Conservation (phyloP, 2,113 vertebrate species). For the Deroptyus accipitrinus region DNA sequence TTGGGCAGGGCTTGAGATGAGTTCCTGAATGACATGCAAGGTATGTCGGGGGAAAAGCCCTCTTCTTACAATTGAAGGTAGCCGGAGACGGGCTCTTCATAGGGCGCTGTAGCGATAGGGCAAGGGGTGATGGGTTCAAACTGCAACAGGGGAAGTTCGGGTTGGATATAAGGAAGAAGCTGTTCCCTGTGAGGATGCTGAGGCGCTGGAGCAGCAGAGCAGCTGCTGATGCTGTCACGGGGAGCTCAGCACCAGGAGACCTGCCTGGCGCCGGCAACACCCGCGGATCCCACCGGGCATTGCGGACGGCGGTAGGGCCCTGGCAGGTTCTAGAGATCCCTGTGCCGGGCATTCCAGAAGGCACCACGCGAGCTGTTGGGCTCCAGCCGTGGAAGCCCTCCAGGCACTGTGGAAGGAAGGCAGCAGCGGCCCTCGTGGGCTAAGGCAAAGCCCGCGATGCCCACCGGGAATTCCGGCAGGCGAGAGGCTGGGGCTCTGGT, state of each 20-base stretch:
- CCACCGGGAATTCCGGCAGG: neutral
- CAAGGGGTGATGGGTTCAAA: neutral
- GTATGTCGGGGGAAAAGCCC: neutral
- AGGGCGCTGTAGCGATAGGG: neutral
- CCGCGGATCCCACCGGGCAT: too few relatives aligned
- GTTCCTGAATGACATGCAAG: neutral
- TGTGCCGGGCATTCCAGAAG: neutral
- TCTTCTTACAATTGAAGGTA: neutral
- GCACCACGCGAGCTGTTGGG: neutral
- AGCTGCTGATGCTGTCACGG: neutral
- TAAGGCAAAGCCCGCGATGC: neutral
- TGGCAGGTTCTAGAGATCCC: neutral
- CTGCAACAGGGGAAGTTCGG: neutral
- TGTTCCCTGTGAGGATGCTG: neutral
- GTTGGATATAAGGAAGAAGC: neutral
- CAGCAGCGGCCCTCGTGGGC: neutral
- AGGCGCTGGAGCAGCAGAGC: neutral
- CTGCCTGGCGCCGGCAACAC: neutral
- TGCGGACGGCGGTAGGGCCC: neutral
- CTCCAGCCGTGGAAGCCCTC: neutral
- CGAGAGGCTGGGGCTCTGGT: neutral
- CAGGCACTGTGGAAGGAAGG: neutral
- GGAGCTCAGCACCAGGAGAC: neutral
- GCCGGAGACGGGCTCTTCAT: neutral
- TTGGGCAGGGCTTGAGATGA: neutral